Evolutionary conservation across 2,797 vertebrate genomes (phyloP).

Genomic region (Gymnoscopelus microlampas): DNA sequence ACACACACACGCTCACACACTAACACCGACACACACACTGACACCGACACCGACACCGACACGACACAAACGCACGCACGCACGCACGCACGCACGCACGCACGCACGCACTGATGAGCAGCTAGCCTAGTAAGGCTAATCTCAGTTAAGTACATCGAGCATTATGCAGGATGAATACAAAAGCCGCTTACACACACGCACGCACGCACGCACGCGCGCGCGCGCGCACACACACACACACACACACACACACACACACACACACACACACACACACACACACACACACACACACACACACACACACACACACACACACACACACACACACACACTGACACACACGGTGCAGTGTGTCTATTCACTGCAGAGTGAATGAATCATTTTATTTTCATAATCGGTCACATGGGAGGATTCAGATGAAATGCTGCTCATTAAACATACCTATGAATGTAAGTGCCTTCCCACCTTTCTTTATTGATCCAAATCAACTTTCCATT

Average conservation of each 20-base stretch:
- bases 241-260: background rate
- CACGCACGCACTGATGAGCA: constrained; percentile 11
- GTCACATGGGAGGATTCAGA: too few species aligned
- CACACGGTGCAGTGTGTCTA: too few species aligned
- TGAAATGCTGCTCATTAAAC: too few species aligned
- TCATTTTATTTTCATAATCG: too few species aligned
- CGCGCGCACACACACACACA: background rate
- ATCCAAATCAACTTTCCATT: too few species aligned
- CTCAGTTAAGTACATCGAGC: constrained; percentile 16
- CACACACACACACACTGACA: background rate
- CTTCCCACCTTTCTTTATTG: too few species aligned
- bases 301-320: background rate
- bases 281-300: constrained; percentile 1
- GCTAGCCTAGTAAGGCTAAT: background rate
- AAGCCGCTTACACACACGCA: constrained; percentile 12
- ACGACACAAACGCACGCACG: constrained; percentile 73
- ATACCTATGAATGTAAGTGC: too few species aligned
- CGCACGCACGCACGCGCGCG: constrained; percentile 10
- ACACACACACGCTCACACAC: constrained; percentile 11
- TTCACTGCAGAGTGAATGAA: too few species aligned
- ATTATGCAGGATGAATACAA: constrained; percentile 6
- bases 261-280: background rate
- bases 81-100: constrained; percentile 77
- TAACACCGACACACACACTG: background rate
- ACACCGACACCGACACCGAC: constrained; percentile 27